phyloP scores from a whole-genome alignment of 2,888 invertebrate genomes.

The Mythimna lalbum region DNA sequence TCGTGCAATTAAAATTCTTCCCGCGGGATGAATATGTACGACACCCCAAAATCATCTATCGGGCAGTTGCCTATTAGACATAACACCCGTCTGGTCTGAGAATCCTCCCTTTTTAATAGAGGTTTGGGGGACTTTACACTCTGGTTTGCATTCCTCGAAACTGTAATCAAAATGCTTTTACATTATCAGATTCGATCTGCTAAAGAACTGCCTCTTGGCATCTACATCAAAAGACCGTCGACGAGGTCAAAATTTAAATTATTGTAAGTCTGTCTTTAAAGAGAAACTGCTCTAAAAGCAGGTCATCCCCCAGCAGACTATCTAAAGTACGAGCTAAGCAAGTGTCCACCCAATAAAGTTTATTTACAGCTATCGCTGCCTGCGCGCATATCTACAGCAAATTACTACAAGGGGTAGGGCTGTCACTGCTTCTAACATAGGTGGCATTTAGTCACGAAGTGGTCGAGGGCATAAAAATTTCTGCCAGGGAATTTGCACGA shows the following conservation, averaged over 20 bases:
- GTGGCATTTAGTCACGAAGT: background rate
- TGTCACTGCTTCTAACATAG: slow-evolving; percentile 1
- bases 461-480: background rate
- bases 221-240: no score
- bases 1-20: no score
- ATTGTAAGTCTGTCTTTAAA: background rate
- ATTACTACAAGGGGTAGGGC: slow-evolving; percentile 37
- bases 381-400: slow-evolving; percentile 36
- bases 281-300: slow-evolving; percentile 24
- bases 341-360: slow-evolving; percentile 37
- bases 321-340: slow-evolving; percentile 8
- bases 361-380: slow-evolving; percentile 23
- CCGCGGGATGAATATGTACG: no score
- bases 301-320: background rate
- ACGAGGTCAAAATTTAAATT: background rate
- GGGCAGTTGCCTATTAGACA: no score
- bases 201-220: no score
- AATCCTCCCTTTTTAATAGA: no score
- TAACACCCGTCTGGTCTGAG: no score
- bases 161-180: no score
- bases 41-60: no score
- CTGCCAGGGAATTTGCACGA: background rate
- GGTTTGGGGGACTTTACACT: no score
- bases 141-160: no score
- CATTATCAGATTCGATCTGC: no score